Conservation (phyloP, 2,888 invertebrate species). For the Leptinotarsa tumamoca region DNA sequence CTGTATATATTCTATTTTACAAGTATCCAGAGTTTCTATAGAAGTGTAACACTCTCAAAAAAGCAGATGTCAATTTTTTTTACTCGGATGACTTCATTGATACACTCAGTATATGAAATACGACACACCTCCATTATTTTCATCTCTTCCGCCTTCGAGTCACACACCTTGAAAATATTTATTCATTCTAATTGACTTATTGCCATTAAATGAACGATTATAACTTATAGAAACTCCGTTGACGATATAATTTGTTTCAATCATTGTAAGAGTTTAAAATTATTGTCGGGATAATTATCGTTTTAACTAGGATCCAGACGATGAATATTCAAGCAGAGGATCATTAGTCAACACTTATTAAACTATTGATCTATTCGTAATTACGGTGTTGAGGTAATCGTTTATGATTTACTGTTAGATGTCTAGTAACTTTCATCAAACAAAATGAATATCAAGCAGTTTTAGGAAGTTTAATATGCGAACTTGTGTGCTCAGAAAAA, state of each 20-base stretch:
- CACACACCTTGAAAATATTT: slow-evolving; percentile 15
- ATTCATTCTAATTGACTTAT: slow-evolving; percentile 17
- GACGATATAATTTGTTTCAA: slow-evolving; percentile 20
- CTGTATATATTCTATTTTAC: no score
- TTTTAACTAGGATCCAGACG: slow-evolving; percentile 14
- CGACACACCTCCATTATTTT: slow-evolving; percentile 13
- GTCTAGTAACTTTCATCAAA: neutral
- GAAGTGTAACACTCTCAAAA: neutral
- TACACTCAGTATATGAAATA: slow-evolving; percentile 2
- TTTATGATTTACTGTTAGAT: slow-evolving; percentile 9
- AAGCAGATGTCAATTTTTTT: neutral
- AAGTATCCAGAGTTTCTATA: no score
- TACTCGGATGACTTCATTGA: neutral
- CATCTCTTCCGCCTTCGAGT: slow-evolving; percentile 2
- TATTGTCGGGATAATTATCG: slow-evolving; percentile 5
- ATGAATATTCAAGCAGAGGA: slow-evolving; percentile 28
- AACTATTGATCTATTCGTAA: slow-evolving; percentile 30
- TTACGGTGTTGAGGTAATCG: slow-evolving; percentile 15
- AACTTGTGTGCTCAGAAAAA: no score
- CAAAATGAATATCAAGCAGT: no score
- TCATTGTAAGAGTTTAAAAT: slow-evolving; percentile 8
- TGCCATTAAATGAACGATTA: slow-evolving; percentile 14
- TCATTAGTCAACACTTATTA: slow-evolving; percentile 38
- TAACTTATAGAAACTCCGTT: slow-evolving; percentile 18
- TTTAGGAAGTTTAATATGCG: no score